Evolutionary conservation across 2,797 vertebrate genomes (phyloP).

Genomic region (Nannoperca australis): DNA sequence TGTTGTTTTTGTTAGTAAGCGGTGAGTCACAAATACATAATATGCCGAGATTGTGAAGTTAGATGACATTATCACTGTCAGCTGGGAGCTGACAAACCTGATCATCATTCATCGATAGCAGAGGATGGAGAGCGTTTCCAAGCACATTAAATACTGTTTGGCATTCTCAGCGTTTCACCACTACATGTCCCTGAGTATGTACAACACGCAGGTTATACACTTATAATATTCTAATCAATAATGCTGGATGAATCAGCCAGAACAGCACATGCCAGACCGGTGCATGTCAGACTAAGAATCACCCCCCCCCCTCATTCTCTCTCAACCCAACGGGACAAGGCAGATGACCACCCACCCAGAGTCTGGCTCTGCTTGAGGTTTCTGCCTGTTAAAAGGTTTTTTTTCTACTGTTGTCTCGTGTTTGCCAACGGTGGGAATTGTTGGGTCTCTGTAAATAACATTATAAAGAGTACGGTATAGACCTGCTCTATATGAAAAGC

Average conservation of each 20-base stretch:
- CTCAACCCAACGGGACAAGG: too few species aligned
- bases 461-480: too few species aligned
- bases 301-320: background rate
- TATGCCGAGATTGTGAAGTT: constrained; percentile 18
- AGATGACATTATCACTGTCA: background rate
- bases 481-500: too few species aligned
- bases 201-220: background rate
- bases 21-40: constrained; percentile 20
- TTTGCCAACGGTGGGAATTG: too few species aligned
- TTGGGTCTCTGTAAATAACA: too few species aligned
- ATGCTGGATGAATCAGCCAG: background rate
- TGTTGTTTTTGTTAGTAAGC: background rate
- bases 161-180: background rate
- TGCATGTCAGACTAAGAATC: background rate
- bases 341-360: too few species aligned
- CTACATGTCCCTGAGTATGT: too few species aligned
- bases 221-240: background rate
- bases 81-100: constrained; percentile 10
- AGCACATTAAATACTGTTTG: constrained; percentile 5
- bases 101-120: constrained; percentile 6
- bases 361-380: too few species aligned
- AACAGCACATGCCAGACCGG: background rate
- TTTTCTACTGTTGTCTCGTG: too few species aligned
- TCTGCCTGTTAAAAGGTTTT: too few species aligned
- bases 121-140: background rate